A percentile compares a stretch with the other conserved stretches of the same genome.
phyloP scores from a whole-genome alignment of 37 sponge, comb jelly and placozoan genomes.

The Spongia lamella region DNA sequence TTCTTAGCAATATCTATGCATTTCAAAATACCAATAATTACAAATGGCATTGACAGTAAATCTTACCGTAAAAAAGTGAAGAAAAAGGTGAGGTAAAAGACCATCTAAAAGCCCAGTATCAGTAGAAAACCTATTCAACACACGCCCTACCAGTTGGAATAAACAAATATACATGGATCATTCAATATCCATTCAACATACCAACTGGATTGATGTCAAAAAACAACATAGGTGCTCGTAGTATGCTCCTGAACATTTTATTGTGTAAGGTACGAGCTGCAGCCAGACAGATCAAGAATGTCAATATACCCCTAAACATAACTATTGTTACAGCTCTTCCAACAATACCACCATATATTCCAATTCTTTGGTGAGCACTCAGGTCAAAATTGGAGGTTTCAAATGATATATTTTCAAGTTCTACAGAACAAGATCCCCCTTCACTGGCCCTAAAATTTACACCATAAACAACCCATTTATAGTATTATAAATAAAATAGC shows the following conservation, averaged over 20 bases:
- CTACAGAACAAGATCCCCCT: background rate
- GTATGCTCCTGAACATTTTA: background rate
- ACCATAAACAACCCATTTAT: too few relatives aligned
- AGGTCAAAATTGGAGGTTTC: background rate
- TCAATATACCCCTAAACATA: constrained; percentile 30
- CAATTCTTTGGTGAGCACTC: constrained; percentile 5
- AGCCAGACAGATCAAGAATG: constrained; percentile 41
- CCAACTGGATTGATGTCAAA: constrained; percentile 1
- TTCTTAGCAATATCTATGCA: constrained; percentile 50
- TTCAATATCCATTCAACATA: background rate
- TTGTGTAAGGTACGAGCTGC: constrained; percentile 68
- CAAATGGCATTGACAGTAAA: background rate
- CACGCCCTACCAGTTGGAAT: constrained; percentile 42
- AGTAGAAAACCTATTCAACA: constrained; percentile 77
- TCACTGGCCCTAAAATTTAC: background rate
- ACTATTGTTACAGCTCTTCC: constrained; percentile 25
- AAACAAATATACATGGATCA: background rate
- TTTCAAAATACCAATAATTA: too few relatives aligned
- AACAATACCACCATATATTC: constrained; percentile 9
- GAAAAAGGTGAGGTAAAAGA: constrained; percentile 53
- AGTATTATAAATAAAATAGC: background rate
- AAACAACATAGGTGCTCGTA: background rate
- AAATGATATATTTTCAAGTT: background rate
- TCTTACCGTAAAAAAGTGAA: constrained; percentile 55
- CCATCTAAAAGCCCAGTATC: constrained; percentile 72